A percentile compares a stretch with the other conserved stretches of the same genome.
These are phyloP conservation scores for Bugula neritina DNA, from an alignment of 2,888 invertebrate species.

Conservation along the genomic window DNA sequence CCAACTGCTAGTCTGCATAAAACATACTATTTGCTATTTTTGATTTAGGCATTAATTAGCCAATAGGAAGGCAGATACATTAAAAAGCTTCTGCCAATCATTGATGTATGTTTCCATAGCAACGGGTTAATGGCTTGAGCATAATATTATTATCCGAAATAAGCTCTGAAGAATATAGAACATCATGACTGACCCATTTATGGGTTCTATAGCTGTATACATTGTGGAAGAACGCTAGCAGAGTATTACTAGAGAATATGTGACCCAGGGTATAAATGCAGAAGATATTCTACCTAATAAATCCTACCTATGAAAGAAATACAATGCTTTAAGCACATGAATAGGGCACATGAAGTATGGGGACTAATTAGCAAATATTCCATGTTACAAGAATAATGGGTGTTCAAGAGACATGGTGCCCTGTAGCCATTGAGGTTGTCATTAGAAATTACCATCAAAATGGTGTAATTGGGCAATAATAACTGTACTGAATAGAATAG, in stretches of 20 bases:
- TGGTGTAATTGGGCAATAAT: not conserved
- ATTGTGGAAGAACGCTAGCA: no score
- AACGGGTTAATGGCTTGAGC: not conserved
- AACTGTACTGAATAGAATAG: not conserved
- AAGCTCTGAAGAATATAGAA: not conserved
- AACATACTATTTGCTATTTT: not conserved
- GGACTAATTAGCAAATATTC: not conserved
- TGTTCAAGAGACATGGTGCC: not conserved
- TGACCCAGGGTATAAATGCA: not conserved
- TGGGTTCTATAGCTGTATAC: not conserved
- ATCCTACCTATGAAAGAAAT: not conserved
- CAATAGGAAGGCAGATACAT: not conserved
- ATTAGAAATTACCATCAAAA: not conserved
- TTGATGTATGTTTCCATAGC: conserved; percentile 4
- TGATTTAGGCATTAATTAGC: not conserved
- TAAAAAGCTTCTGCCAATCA: conserved; percentile 16
- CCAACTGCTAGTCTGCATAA: not conserved
- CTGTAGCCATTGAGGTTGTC: not conserved
- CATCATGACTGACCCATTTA: conserved; percentile 20
- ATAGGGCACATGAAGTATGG: not conserved
- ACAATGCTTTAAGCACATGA: not conserved
- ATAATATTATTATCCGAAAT: not conserved
- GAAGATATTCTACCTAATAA: not conserved
- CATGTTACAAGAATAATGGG: not conserved
- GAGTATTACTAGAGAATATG: not conserved